These are phyloP conservation scores for Zaprionus davidi DNA, from an alignment of 1,140 invertebrate genomes.

Conservation along the genomic window DNA sequence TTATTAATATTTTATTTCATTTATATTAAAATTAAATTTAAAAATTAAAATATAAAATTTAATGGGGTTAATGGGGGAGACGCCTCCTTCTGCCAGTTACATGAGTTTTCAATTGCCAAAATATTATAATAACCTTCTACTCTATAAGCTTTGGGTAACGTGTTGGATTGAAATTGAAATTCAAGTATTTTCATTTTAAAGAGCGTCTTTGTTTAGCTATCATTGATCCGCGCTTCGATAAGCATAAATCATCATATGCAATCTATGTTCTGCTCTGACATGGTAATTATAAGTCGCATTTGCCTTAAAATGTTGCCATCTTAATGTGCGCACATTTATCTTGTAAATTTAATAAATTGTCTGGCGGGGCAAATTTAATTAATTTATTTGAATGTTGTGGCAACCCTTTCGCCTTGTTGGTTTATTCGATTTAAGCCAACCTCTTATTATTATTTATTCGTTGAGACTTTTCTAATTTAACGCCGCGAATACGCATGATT, in stretches of 20 bases:
- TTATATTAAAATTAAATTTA: too few species aligned
- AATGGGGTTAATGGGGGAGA: too few species aligned
- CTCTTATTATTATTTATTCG: slow-evolving; percentile 2
- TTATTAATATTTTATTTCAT: too few species aligned
- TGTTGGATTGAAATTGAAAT: too few species aligned
- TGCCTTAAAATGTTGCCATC: not conserved
- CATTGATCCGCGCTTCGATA: not conserved
- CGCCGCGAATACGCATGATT: slow-evolving; percentile 21
- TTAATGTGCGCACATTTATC: not conserved
- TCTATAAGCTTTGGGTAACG: too few species aligned
- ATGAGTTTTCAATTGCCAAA: too few species aligned
- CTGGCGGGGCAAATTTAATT: not conserved
- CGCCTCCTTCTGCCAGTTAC: too few species aligned
- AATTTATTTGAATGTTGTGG: not conserved
- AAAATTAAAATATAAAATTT: too few species aligned
- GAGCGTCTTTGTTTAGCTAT: accelerated
- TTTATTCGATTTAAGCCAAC: slow-evolving; percentile 19
- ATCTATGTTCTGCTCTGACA: not conserved
- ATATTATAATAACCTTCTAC: too few species aligned
- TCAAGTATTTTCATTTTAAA: too few species aligned
- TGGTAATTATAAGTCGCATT: not conserved
- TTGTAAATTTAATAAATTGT: not conserved
- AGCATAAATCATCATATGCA: not conserved
- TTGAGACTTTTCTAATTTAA: not conserved
- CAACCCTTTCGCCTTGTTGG: slow-evolving; percentile 3